phyloP scores from a whole-genome alignment of 1,140 invertebrate genomes.

The Saccostrea glomerata region DNA sequence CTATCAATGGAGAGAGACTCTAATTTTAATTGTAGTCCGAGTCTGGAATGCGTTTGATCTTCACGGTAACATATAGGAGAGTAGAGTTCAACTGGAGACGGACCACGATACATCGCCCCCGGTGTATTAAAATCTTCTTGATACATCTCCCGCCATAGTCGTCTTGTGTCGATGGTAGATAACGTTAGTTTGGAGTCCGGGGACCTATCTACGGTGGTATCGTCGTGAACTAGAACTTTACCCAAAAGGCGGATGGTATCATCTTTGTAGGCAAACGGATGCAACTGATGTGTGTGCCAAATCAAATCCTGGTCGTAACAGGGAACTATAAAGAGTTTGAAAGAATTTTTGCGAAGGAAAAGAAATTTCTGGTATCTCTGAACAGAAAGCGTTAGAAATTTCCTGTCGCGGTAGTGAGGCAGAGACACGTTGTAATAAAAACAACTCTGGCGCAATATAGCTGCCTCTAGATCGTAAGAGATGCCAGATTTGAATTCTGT shows the following conservation, averaged over 20 bases:
- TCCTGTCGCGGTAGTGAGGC: constrained; percentile 79
- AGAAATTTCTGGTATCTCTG: constrained; percentile 80
- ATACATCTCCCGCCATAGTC: constrained; percentile 70
- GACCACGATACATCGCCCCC: constrained; percentile 77
- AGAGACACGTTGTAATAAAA: constrained; percentile 80
- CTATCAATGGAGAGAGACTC: constrained; percentile 48
- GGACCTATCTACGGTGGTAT: constrained; percentile 78
- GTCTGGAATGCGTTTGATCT: not conserved
- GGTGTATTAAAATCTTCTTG: constrained; percentile 69
- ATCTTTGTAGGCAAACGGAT: constrained; percentile 77
- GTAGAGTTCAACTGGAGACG: constrained; percentile 53
- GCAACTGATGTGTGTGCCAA: constrained; percentile 81
- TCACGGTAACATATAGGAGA: not conserved
- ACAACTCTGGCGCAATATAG: constrained; percentile 76
- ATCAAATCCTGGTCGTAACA: constrained; percentile 81
- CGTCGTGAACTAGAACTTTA: constrained; percentile 76
- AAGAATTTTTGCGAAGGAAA: constrained; percentile 77
- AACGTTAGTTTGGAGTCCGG: constrained; percentile 75
- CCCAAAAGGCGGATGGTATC: constrained; percentile 78
- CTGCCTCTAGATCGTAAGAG: constrained; percentile 76
- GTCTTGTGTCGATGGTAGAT: constrained; percentile 65
- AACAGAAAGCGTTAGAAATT: constrained; percentile 77
- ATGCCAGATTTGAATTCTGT: constrained; percentile 56
- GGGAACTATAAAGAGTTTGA: constrained; percentile 79
- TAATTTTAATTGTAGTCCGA: constrained; percentile 29